Evolutionary conservation across 2,888 invertebrate genomes (phyloP), one percentile per base, ranked within the genome.

Genomic region (Drosophila macrospina): DNA sequence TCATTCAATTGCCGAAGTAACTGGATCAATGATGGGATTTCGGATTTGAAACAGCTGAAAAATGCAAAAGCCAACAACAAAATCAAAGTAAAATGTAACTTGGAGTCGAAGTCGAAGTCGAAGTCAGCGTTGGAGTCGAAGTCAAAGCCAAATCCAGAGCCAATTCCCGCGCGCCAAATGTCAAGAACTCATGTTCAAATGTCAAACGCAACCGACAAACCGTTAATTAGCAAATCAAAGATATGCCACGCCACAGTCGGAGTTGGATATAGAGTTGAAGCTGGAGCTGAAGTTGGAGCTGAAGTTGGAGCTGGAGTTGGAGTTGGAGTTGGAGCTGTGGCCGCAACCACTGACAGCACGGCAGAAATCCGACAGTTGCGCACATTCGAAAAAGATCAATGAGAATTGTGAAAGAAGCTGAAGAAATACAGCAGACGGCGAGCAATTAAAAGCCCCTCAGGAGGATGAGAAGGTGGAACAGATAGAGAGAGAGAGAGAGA

Each of bases 161-260:
- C 57, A 64, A 77, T 69, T 79, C 79, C 70, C 60, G 76, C 78
- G 65, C 65, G 60, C 67, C 74, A 85, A 88, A 88, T 90, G 90
- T 89, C 90, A 90, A 88, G 86, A 90, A 80, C 84, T 85, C 89
- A 90, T 90, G 90, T 90, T 89, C 80, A 89, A 81, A 76, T 90
- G 90, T 90, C 90, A 90, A 90, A 90, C 88, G 74, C 74, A 83
- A 89, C 88, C 85, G 88, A 85, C 88, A 90, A 90, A 90, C 91
- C 90, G 90, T 89, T 91, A 91, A 91, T 91, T 91, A 91, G 89
- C 80, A 86, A 87, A 90, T 89, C 83, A 83, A 83, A 86, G 83
- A 84, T 81, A 83, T 86, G 82, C 84, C 86, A 83, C 64, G 84
- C 74, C 77, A 69, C 61, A 73, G 72, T 54, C 60, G 50, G 50